Evolutionary conservation across 2,797 vertebrate genomes (phyloP).

Genomic region (Myripristis murdjan): DNA sequence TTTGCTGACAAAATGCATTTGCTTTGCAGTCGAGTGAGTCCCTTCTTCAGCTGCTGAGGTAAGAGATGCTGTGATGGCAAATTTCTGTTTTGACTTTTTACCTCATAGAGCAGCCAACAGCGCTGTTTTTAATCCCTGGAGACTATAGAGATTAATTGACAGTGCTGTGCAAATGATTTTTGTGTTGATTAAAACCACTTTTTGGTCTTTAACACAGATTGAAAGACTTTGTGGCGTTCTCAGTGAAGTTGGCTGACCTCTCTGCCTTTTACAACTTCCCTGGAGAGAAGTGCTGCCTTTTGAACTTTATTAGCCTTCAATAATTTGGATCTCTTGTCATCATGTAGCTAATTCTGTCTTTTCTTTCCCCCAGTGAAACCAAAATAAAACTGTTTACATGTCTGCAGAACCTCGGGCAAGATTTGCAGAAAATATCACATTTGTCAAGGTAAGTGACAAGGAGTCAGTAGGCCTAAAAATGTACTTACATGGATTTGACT

Average conservation of each 20-base stretch:
- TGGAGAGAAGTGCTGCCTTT: conserved; percentile 84
- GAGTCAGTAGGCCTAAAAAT: not conserved
- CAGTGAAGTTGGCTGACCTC: conserved; percentile 82
- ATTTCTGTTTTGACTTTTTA: conserved; percentile 3
- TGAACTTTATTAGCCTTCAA: not conserved
- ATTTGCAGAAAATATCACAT: conserved; percentile 85
- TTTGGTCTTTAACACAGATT: conserved; percentile 68
- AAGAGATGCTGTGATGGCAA: conserved; percentile 32
- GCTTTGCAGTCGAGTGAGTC: conserved; percentile 84
- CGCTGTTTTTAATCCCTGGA: too few relatives aligned
- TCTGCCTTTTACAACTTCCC: conserved; percentile 85
- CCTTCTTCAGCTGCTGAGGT: conserved; percentile 88
- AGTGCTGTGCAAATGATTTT: not conserved
- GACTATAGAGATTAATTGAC: not conserved
- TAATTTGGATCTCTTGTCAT: not conserved
- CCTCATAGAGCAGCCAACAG: not conserved
- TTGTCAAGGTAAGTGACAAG: conserved; percentile 79
- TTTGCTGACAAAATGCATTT: conserved; percentile 16
- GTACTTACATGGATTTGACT: not conserved
- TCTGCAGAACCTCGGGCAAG: conserved; percentile 85
- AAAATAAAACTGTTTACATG: conserved; percentile 86
- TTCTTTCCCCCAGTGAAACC: conserved; percentile 73
- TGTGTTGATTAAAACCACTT: too few relatives aligned
- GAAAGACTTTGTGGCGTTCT: conserved; percentile 87
- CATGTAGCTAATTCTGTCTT: not conserved